Percentiles rank a stretch among this genome's conserved stretches.
phyloP scores from a whole-genome alignment of 2,113 vertebrate genomes.

The Nanorana parkeri region DNA sequence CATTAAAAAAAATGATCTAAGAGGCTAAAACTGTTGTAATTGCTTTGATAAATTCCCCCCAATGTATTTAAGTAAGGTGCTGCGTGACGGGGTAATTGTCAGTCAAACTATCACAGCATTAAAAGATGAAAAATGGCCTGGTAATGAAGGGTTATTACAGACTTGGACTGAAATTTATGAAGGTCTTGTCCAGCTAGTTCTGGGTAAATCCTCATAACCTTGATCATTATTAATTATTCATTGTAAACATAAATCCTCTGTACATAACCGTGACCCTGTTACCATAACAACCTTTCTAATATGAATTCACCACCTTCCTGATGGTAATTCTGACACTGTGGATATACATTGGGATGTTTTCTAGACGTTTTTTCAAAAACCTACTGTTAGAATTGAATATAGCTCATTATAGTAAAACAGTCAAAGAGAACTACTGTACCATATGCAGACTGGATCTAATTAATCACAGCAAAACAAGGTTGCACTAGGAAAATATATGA shows the following conservation, averaged over 20 bases:
- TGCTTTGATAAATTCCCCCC: too few species aligned
- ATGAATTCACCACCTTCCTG: not conserved
- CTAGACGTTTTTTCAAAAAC: not conserved
- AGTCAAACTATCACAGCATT: too few species aligned
- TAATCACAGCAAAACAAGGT: constrained; percentile 14
- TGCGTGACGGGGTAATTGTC: too few species aligned
- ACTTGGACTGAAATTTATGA: constrained; percentile 8
- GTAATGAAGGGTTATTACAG: too few species aligned
- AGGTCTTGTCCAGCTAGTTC: not conserved
- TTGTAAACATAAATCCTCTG: not conserved
- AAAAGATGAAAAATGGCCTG: too few species aligned
- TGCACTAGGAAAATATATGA: not conserved
- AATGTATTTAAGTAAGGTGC: too few species aligned
- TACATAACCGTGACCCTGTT: not conserved
- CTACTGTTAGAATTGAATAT: constrained; percentile 19
- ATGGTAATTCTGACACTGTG: constrained; percentile 20
- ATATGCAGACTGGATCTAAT: not conserved
- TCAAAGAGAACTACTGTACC: not conserved
- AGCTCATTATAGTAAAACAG: not conserved
- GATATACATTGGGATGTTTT: not conserved
- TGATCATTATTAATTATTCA: not conserved
- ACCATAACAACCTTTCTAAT: not conserved
- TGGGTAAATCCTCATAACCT: not conserved
- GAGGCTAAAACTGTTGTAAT: too few species aligned
- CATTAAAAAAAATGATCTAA: too few species aligned